Evolutionary conservation across 1,140 invertebrate species (phyloP).

Genomic region (Rhynchophorus ferrugineus): DNA sequence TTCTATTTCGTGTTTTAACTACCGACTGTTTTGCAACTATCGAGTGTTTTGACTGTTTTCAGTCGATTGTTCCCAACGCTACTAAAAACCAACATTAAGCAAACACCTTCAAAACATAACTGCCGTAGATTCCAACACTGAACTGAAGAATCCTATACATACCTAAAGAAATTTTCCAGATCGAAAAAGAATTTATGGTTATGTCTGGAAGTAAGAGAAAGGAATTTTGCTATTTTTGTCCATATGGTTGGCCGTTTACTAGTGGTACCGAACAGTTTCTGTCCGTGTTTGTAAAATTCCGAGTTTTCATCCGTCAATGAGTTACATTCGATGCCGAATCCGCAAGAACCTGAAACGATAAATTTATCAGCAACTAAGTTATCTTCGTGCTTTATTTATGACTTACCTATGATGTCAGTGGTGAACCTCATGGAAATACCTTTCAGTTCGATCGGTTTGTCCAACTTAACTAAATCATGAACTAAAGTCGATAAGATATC

Average conservation of each 20-base stretch:
- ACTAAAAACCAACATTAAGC: no score
- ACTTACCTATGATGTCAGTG: not conserved
- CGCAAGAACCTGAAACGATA: conserved; percentile 9
- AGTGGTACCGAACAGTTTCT: not conserved
- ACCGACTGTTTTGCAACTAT: no score
- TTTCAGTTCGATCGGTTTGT: not conserved
- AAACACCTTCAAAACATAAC: no score
- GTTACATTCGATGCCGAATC: conserved; percentile 14
- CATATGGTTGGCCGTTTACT: not conserved
- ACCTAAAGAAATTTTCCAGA: conserved; percentile 15
- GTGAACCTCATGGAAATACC: not conserved
- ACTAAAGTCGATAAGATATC: not conserved
- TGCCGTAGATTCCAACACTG: no score
- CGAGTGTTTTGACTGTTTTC: no score
- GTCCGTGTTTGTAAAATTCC: conserved; percentile 7
- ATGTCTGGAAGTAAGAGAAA: not conserved
- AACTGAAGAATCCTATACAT: no score
- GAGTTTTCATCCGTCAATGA: conserved; percentile 7
- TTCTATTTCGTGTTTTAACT: no score
- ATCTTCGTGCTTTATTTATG: not conserved
- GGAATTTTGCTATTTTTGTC: not conserved
- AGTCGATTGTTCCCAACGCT: no score
- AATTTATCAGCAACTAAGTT: not conserved
- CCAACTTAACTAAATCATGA: not conserved
- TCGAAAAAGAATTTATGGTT: not conserved